These are phyloP conservation scores for Suricata suricatta DNA, from an alignment of 2,113 vertebrate genomes.

Conservation along the genomic window DNA sequence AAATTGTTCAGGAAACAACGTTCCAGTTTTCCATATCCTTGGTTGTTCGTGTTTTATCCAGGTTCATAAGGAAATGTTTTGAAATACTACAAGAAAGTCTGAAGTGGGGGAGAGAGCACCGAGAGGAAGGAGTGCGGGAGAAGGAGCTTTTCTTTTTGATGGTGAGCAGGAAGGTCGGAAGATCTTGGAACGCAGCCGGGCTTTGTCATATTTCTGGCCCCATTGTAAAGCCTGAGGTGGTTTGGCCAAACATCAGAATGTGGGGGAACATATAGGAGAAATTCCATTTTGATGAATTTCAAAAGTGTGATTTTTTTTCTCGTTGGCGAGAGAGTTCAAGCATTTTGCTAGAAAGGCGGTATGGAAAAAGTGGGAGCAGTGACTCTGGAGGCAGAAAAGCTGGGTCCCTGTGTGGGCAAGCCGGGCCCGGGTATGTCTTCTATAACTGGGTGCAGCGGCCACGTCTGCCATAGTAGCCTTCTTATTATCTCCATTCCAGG, in stretches of 20 bases:
- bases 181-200: neutral
- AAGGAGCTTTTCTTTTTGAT: slow-evolving; percentile 22
- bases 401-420: rapidly evolving
- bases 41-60: slow-evolving; percentile 49
- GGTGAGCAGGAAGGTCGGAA: neutral
- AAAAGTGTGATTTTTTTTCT: neutral
- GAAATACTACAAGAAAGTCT: slow-evolving; percentile 63
- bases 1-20: slow-evolving; percentile 29
- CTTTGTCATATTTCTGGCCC: slow-evolving; percentile 48
- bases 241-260: slow-evolving; percentile 60
- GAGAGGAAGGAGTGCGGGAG: neutral
- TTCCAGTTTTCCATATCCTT: slow-evolving; percentile 32
- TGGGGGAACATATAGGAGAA: slow-evolving; percentile 25
- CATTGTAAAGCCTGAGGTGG: neutral
- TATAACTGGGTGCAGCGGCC: rapidly evolving
- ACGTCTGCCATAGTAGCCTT: neutral
- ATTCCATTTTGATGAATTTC: slow-evolving; percentile 56
- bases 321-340: neutral
- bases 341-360: slow-evolving; percentile 6
- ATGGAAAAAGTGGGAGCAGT: neutral
- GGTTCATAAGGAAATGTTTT: slow-evolving; percentile 64
- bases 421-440: neutral
- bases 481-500: neutral
- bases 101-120: neutral
- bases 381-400: neutral